Conservation (phyloP, 2,888 invertebrate genomes). For the Eristalis arbustorum region DNA sequence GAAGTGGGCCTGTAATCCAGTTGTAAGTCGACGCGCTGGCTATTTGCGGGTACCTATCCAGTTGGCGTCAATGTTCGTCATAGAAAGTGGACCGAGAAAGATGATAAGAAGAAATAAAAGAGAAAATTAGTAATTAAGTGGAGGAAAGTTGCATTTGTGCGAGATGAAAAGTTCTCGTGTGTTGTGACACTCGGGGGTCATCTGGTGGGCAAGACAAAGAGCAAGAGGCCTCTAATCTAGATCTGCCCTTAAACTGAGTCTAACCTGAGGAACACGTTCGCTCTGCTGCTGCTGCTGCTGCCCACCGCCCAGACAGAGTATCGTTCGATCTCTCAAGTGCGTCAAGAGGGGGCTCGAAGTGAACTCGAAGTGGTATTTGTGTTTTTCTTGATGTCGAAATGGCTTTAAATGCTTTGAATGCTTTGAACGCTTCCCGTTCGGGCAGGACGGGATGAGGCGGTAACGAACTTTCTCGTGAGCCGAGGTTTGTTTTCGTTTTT, state of each 20-base stretch:
- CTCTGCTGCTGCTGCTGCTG: neutral
- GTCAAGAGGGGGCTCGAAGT: neutral
- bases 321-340: neutral
- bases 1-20: slow-evolving; percentile 33
- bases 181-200: neutral
- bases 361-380: neutral
- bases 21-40: slow-evolving; percentile 34
- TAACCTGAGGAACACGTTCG: too few relatives aligned
- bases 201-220: neutral
- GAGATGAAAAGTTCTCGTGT: slow-evolving; percentile 11
- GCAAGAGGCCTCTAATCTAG: neutral
- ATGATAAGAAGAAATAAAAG: slow-evolving; percentile 39
- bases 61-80: slow-evolving; percentile 24
- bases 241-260: neutral
- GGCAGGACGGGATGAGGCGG: slow-evolving; percentile 13
- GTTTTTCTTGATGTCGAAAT: neutral
- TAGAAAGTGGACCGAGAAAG: slow-evolving; percentile 62
- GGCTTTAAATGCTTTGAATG: neutral
- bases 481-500: slow-evolving; percentile 27
- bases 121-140: slow-evolving; percentile 58
- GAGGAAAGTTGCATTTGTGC: slow-evolving; percentile 34
- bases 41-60: slow-evolving; percentile 22
- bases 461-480: slow-evolving; percentile 45
- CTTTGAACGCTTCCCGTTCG: neutral
- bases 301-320: neutral